Percentiles rank a stretch among this genome's conserved stretches.
phyloP scores from a whole-genome alignment of 2,888 invertebrate species.

The Holacanthella duospinosa region DNA sequence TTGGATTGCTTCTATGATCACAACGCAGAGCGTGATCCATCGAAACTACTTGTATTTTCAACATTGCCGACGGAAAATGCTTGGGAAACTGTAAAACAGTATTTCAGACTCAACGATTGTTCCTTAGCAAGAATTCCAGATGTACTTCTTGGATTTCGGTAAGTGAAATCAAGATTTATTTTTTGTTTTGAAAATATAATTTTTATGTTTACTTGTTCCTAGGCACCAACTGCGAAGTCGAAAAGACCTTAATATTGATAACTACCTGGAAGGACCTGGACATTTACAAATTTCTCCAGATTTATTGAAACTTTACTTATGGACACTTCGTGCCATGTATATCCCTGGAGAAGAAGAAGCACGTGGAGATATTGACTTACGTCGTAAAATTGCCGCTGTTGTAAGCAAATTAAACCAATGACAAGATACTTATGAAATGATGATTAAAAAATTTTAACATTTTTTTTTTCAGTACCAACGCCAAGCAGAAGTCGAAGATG shows the following conservation, averaged over 20 bases:
- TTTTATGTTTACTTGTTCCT: background rate
- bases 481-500: background rate
- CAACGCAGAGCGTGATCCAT: constrained; percentile 8
- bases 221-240: constrained; percentile 6
- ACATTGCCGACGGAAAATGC: constrained; percentile 7
- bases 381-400: background rate
- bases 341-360: constrained; percentile 1
- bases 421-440: background rate
- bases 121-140: constrained; percentile 13
- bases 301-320: constrained; percentile 11
- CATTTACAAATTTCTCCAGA: background rate
- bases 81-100: constrained; percentile 9
- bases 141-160: constrained; percentile 12
- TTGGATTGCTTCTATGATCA: constrained; percentile 4
- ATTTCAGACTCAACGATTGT: constrained; percentile 2
- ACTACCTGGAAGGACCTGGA: background rate
- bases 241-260: background rate
- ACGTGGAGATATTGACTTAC: background rate
- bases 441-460: too few species aligned
- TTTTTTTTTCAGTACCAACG: background rate
- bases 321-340: constrained; percentile 11
- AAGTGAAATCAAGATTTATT: background rate
- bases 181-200: background rate
- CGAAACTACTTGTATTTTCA: constrained; percentile 11
- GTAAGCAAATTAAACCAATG: background rate